These are phyloP conservation scores for Montipora sp. DNA, from an alignment of 64 coral and sea anemone species.

Conservation along the genomic window DNA sequence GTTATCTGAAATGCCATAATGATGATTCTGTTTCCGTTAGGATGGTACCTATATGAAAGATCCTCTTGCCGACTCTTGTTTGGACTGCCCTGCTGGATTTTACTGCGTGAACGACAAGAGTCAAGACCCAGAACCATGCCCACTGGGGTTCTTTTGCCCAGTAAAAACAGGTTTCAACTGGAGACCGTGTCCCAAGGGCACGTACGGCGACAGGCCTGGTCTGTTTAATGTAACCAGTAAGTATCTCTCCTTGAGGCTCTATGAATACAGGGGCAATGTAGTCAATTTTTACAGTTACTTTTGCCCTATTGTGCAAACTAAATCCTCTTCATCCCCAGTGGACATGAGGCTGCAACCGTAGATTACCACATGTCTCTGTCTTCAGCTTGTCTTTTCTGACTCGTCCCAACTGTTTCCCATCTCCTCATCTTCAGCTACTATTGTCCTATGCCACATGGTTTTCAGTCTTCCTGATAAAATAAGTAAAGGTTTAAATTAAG, in stretches of 20 bases:
- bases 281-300: neutral
- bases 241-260: neutral
- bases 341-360: no score
- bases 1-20: no score
- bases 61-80: conserved; percentile 80
- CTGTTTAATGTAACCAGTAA: conserved; percentile 86
- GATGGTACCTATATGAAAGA: conserved; percentile 98
- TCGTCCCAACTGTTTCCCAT: no score
- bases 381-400: no score
- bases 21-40: conserved; percentile 24
- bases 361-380: no score
- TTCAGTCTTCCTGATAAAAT: no score
- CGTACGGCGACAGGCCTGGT: conserved; percentile 77
- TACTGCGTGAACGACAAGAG: conserved; percentile 98
- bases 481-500: no score
- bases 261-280: neutral
- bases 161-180: conserved; percentile 89
- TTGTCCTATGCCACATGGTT: no score
- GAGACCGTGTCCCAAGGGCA: conserved; percentile 86
- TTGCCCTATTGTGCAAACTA: no score
- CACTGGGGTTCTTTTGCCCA: conserved; percentile 89
- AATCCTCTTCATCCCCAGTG: no score
- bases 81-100: conserved; percentile 90
- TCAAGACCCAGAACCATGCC: conserved; percentile 90
- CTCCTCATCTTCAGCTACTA: no score